A percentile compares a stretch with the other conserved stretches of the same genome.
Evolutionary conservation across 2,113 vertebrate genomes (phyloP).

Genomic region (Poicephalus meyeri): DNA sequence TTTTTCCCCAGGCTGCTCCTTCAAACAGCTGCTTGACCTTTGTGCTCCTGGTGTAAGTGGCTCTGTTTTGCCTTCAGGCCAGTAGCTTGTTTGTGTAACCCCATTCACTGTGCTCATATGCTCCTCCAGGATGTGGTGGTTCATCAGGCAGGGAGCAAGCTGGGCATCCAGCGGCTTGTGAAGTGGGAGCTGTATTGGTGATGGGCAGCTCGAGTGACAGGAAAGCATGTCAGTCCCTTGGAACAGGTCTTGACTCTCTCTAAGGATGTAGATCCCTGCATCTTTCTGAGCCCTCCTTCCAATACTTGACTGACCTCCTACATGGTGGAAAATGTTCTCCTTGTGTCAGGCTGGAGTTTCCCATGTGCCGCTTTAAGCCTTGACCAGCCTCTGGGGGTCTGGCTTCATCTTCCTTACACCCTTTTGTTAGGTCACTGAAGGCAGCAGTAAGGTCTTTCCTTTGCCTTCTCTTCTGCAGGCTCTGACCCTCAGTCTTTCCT

Average conservation of each 20-base stretch:
- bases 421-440: neutral
- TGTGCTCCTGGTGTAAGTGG: neutral
- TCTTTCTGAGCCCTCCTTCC: neutral
- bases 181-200: neutral
- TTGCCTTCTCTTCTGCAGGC: neutral
- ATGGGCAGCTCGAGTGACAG: neutral
- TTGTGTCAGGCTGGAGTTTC: neutral
- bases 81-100: neutral
- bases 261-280: neutral
- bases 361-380: neutral
- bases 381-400: neutral
- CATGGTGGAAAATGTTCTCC: rapidly evolving
- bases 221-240: neutral
- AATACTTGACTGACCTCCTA: neutral
- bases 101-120: rapidly evolving
- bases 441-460: neutral
- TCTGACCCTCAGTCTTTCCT: neutral
- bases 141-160: neutral
- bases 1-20: neutral
- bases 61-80: neutral
- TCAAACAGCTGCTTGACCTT: neutral
- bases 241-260: neutral
- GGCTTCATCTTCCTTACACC: neutral
- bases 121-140: neutral
- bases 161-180: neutral